A percentile compares a stretch with the other conserved stretches of the same genome.
These are phyloP conservation scores for Blastobasis adustella DNA, from an alignment of 2,888 invertebrate genomes.

Conservation along the genomic window DNA sequence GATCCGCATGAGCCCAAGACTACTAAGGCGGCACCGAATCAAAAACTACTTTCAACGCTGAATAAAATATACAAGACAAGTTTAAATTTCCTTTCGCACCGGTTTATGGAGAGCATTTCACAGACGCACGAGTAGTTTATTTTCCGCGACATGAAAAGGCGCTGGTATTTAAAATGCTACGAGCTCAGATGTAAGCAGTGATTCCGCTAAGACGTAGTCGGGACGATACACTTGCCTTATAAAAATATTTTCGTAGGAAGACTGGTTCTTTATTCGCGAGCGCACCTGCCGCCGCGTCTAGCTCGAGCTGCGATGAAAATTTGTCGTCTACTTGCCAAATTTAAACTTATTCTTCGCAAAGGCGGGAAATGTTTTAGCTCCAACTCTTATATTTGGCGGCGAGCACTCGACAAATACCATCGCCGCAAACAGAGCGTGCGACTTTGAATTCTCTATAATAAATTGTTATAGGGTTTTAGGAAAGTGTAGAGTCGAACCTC, in stretches of 20 bases:
- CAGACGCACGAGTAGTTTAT: constrained; percentile 4
- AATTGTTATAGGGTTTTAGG: no score
- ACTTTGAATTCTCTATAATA: no score
- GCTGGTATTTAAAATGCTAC: constrained; percentile 33
- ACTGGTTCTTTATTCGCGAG: constrained; percentile 49
- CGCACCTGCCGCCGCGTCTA: constrained; percentile 43
- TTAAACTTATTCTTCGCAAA: constrained; percentile 49
- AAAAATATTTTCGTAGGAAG: constrained; percentile 48
- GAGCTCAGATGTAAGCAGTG: constrained; percentile 41
- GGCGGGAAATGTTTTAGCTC: constrained; percentile 31
- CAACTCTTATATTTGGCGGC: constrained; percentile 31
- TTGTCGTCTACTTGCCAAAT: constrained; percentile 58
- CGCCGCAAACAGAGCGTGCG: background rate
- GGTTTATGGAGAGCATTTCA: background rate
- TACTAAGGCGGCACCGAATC: background rate
- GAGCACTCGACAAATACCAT: constrained; percentile 26
- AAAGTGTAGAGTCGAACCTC: no score
- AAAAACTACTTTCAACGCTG: background rate
- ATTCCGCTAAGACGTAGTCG: constrained; percentile 22
- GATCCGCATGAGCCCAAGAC: no score
- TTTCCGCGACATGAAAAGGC: constrained; percentile 21
- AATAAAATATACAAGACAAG: background rate
- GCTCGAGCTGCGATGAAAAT: constrained; percentile 52
- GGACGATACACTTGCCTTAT: constrained; percentile 36
- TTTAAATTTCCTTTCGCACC: background rate